These are phyloP conservation scores for Agonum fuliginosum DNA, from an alignment of 2,888 invertebrate species.

Conservation along the genomic window DNA sequence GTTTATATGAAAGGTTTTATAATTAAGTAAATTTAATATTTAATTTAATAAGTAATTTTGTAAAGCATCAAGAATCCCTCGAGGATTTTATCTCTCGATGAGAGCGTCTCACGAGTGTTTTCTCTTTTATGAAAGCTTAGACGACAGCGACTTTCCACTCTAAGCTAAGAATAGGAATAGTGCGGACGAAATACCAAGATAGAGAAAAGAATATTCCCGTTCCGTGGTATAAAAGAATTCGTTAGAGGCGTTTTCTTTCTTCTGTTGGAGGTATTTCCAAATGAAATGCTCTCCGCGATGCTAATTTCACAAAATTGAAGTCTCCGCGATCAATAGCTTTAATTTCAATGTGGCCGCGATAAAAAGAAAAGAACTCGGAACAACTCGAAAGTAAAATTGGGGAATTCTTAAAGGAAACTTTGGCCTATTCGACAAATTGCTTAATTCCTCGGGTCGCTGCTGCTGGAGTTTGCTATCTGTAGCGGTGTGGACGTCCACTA, in stretches of 20 bases:
- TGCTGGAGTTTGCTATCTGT: slow-evolving; percentile 5
- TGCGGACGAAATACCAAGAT: neutral
- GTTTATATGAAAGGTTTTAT: neutral
- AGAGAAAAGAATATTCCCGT: neutral
- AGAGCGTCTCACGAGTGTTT: neutral
- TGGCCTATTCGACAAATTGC: slow-evolving; percentile 59
- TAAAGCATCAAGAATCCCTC: neutral
- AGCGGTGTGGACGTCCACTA: neutral
- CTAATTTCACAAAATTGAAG: slow-evolving; percentile 50
- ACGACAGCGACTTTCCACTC: neutral
- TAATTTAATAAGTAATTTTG: slow-evolving; percentile 20
- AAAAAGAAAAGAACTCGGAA: slow-evolving; percentile 49
- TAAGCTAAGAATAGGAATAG: neutral
- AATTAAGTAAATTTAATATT: slow-evolving; percentile 9
- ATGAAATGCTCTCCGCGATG: slow-evolving; percentile 44
- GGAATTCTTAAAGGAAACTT: slow-evolving; percentile 57
- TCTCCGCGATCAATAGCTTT: slow-evolving; percentile 49
- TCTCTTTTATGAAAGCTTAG: neutral
- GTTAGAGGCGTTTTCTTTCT: neutral
- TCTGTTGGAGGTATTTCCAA: slow-evolving; percentile 46
- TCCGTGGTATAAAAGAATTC: slow-evolving; percentile 42
- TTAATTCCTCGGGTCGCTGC: slow-evolving; percentile 52
- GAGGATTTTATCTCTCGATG: neutral
- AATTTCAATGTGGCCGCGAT: slow-evolving; percentile 55
- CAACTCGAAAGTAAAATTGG: slow-evolving; percentile 56